phyloP scores from a whole-genome alignment of 2,888 invertebrate species.

The Argyra leucocephala region DNA sequence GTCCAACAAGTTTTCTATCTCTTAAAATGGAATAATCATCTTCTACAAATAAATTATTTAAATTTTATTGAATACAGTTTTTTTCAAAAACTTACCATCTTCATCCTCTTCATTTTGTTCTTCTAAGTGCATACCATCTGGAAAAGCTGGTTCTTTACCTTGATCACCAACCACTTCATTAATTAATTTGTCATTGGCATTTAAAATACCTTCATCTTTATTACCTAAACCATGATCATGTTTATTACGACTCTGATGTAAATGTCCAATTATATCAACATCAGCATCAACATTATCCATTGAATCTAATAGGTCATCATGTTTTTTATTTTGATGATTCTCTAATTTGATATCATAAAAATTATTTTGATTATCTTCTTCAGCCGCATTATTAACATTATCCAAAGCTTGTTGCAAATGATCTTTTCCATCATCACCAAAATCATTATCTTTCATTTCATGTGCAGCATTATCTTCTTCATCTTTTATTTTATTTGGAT shows the following conservation, averaged over 20 bases:
- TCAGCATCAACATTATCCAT: conserved; percentile 23
- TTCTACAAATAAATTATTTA: conserved; percentile 33
- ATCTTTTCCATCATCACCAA: conserved; percentile 28
- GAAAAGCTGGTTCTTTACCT: conserved; percentile 37
- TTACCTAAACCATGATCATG: conserved; percentile 29
- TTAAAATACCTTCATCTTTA: conserved; percentile 32
- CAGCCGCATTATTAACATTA: conserved; percentile 37
- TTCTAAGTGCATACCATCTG: conserved; percentile 40
- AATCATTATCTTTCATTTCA: conserved; percentile 37
- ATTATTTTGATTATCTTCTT: conserved; percentile 31
- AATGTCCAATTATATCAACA: conserved; percentile 14
- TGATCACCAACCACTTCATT: conserved; percentile 45
- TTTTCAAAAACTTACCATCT: conserved; percentile 40
- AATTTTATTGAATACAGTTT: not conserved
- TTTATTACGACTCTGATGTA: conserved; percentile 16
- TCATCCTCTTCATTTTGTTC: conserved; percentile 43
- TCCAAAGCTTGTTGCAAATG: conserved; percentile 31
- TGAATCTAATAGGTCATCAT: not conserved
- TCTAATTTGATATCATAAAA: conserved; percentile 32
- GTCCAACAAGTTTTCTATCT: conserved; percentile 44
- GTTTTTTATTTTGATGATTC: conserved; percentile 15
- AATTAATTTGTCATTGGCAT: conserved; percentile 40
- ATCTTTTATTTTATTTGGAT: conserved; percentile 18
- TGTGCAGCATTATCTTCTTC: conserved; percentile 40
- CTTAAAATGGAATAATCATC: conserved; percentile 47